A percentile compares a stretch with the other conserved stretches of the same genome.
These are phyloP conservation scores for Scylla paramamosain DNA, from an alignment of 1,140 invertebrate species.

Conservation along the genomic window DNA sequence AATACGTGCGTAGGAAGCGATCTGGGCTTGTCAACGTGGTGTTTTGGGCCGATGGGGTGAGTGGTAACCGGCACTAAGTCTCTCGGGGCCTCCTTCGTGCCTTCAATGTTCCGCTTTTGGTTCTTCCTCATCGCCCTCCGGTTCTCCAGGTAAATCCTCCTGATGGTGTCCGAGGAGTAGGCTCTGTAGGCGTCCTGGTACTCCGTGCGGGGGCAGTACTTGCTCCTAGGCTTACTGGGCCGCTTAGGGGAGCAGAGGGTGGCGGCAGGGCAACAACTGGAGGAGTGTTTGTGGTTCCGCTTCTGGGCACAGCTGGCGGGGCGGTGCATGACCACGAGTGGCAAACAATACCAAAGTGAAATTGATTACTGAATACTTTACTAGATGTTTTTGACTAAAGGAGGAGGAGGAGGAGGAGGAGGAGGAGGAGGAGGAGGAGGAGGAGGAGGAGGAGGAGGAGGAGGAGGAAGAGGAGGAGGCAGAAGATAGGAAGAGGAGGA, in stretches of 20 bases:
- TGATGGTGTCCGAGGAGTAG: neutral
- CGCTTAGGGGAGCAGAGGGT: neutral
- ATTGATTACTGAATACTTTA: neutral
- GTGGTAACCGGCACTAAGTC: neutral
- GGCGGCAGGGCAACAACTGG: neutral
- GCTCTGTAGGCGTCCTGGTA: neutral
- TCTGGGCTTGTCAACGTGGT: neutral
- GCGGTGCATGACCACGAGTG: neutral
- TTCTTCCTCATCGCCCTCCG: neutral
- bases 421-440: too few species aligned
- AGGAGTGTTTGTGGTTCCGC: neutral
- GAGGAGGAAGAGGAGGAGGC: too few species aligned
- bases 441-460: too few species aligned
- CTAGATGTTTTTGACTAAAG: neutral
- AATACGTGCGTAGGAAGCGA: neutral
- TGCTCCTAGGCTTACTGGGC: neutral
- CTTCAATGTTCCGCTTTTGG: neutral
- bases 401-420: too few species aligned
- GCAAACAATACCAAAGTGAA: neutral
- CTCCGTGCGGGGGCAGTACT: neutral
- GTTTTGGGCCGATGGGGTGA: neutral
- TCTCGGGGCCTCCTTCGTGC: neutral
- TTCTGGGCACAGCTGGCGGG: neutral
- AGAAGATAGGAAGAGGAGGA: too few species aligned
- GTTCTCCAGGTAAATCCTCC: neutral